Base-by-base conservation (phyloP, 2,113 vertebrate genomes). In the Turnix velox region DNA sequence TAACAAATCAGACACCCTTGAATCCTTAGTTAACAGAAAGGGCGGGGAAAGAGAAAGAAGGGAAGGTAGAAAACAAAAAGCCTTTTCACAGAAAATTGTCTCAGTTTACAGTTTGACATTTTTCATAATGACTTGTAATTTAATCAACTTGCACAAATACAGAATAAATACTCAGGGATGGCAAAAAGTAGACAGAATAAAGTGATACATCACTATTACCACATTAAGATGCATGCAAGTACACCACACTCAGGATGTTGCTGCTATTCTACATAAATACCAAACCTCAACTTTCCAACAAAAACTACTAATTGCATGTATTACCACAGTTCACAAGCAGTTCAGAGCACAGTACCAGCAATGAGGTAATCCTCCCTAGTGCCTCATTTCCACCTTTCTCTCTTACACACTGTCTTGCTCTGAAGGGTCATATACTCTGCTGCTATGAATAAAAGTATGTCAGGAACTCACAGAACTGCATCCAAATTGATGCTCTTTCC, bases 61-160 rank as follows among this genome's bases (percentile, higher is more conserved):
- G 11, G 13, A 80, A 75, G 28, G 43, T 23, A 79, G 71, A 76
- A 90, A 87, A 85, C 72, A 80, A 61, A 78, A 87, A 73, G 72
- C 14, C 49, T 88, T 78, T 83, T 68, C 54, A 75, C 46, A 49
- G 35, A 75, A 81, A 71, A n/a, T 19, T 0, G 0, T 75, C 54
- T 86, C 72, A 33, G 52, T 88, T 83, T 83, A 88, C 58, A 83
- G 33, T 76, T 25, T 75, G 30, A 43, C 54, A 23, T 93, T 88
- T 75, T 83, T 93, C 62, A 22, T 57, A 57, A 73, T 2, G 11
- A 76, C 31, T 28, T 57, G 58, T 76, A 90, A 79, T 72, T 92
- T 59, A 22, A 79, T 52, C 54, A 48, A 28, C 71, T 88, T 79
- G 52, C 75, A 87, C 37, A 40, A 90, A 81, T 48, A 62, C 54